These are phyloP conservation scores for Ovibos moschatus DNA, from an alignment of 2,113 vertebrate genomes.

Conservation along the genomic window DNA sequence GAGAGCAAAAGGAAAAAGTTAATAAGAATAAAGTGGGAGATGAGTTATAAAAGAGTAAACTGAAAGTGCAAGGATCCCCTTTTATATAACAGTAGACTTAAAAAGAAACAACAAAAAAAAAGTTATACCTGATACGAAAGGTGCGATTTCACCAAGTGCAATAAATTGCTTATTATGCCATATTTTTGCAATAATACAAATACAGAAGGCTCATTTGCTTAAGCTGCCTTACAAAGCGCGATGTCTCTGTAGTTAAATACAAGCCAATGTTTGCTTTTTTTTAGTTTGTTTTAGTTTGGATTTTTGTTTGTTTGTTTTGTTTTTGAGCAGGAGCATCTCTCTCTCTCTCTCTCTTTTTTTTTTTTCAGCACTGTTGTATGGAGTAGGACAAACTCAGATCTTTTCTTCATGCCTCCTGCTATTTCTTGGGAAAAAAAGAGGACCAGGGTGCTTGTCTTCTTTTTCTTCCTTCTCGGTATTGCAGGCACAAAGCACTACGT, in stretches of 20 bases:
- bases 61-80: constrained; percentile 70
- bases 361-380: constrained; percentile 73
- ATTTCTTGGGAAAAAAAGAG: constrained; percentile 73
- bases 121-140: constrained; percentile 83
- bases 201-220: constrained; percentile 71
- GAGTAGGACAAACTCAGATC: constrained; percentile 77
- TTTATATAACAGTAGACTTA: constrained; percentile 69
- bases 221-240: constrained; percentile 74
- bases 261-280: constrained; percentile 70
- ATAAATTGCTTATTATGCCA: constrained; percentile 77
- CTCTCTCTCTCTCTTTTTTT: constrained; percentile 26
- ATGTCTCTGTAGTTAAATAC: constrained; percentile 77
- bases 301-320: constrained; percentile 66
- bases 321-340: constrained; percentile 72
- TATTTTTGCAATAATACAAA: constrained; percentile 68
- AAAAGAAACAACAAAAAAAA: constrained; percentile 73
- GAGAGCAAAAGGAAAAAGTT: constrained; percentile 68
- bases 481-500: constrained; percentile 85
- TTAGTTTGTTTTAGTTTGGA: constrained; percentile 60
- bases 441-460: constrained; percentile 76
- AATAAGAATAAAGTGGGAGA: constrained; percentile 67
- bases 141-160: constrained; percentile 81
- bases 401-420: constrained; percentile 76
- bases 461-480: constrained; percentile 80
- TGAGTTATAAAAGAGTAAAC: constrained; percentile 62